Evolutionary conservation across 2,113 vertebrate genomes (phyloP).

Genomic region (Gila orcuttii): DNA sequence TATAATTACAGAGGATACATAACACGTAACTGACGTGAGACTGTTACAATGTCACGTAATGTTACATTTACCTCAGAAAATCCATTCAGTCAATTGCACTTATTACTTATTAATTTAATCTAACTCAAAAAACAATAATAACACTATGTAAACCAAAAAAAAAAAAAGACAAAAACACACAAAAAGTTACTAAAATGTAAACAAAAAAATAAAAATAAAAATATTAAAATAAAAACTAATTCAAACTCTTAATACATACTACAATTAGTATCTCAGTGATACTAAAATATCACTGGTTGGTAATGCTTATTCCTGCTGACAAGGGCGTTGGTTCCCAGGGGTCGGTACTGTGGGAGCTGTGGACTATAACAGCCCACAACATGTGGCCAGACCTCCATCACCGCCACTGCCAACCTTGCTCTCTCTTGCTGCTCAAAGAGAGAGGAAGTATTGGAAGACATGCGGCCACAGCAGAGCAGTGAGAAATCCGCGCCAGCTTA

Average conservation of each 20-base stretch:
- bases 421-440: background rate
- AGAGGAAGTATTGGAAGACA: background rate
- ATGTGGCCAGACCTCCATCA: background rate
- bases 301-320: conserved; percentile 49
- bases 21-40: too few species aligned
- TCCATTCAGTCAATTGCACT: too few species aligned
- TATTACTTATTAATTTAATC: too few species aligned
- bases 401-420: background rate
- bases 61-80: too few species aligned
- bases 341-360: background rate
- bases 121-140: background rate
- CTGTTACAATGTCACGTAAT: too few species aligned
- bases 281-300: background rate
- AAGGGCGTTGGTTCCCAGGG: conserved; percentile 35
- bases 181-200: too few species aligned
- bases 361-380: background rate
- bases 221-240: background rate
- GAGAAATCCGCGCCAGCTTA: conserved; percentile 29
- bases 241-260: too few species aligned
- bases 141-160: background rate
- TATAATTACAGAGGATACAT: too few species aligned
- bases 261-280: background rate
- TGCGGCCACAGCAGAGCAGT: background rate
- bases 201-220: too few species aligned
- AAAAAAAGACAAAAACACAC: too few species aligned